phyloP scores from a whole-genome alignment of 1,140 invertebrate genomes.

The Microplitis mediator region DNA sequence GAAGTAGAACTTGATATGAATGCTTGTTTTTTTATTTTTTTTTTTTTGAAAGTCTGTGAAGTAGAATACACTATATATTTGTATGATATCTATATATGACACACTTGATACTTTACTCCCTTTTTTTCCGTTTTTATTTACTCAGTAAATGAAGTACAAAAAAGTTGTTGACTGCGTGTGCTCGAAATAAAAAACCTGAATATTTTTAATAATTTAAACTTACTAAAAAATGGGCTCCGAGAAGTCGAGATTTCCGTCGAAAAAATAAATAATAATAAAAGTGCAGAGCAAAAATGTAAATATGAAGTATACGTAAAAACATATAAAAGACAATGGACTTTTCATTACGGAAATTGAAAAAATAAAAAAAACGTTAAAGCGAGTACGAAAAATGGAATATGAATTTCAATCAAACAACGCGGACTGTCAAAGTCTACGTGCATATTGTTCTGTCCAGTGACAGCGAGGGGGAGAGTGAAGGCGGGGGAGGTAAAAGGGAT shows the following conservation, averaged over 20 bases:
- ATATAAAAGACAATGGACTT: background rate
- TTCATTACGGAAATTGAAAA: constrained; percentile 10
- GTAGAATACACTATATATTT: background rate
- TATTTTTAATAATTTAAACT: background rate
- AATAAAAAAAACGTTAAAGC: background rate
- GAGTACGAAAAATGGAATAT: constrained; percentile 13
- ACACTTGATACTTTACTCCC: background rate
- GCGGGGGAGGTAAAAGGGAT: constrained; percentile 11
- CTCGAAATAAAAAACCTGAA: background rate
- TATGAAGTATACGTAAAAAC: background rate
- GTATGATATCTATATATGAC: constrained; percentile 1
- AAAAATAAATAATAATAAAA: background rate
- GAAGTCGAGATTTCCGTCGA: background rate
- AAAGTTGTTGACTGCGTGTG: background rate
- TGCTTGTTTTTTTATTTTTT: too few relatives aligned
- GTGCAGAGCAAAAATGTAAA: background rate
- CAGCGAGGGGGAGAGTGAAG: background rate
- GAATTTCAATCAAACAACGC: constrained; percentile 23
- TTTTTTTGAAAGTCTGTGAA: too few relatives aligned
- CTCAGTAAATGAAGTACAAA: background rate
- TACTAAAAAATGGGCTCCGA: background rate
- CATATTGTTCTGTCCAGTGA: background rate
- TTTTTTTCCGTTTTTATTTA: background rate
- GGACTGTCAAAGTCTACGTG: constrained; percentile 17
- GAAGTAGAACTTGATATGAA: too few relatives aligned